Evolutionary conservation across 1,140 invertebrate genomes (phyloP).

Genomic region (Coelopa frigida): DNA sequence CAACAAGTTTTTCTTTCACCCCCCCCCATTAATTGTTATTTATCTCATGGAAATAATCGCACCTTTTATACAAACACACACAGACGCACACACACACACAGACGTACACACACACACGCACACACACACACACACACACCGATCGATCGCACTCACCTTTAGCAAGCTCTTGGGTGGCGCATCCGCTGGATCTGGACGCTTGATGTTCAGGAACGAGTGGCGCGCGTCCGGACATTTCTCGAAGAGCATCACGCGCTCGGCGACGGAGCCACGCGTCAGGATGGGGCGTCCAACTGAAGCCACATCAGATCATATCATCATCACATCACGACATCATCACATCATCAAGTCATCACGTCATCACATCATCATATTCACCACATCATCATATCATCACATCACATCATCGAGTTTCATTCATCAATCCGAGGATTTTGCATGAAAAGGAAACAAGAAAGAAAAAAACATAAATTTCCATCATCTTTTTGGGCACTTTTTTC

Average conservation of each 20-base stretch:
- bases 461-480: constrained; percentile 1
- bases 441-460: constrained; percentile 4
- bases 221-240: constrained; percentile 73
- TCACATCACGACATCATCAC: too few species aligned
- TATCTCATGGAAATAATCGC: background rate
- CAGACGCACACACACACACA: too few species aligned
- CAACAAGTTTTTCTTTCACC: too few species aligned
- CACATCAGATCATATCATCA: too few species aligned
- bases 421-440: too few species aligned
- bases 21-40: too few species aligned
- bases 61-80: constrained; percentile 1
- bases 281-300: constrained; percentile 72
- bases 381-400: too few species aligned
- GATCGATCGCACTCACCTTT: constrained; percentile 25
- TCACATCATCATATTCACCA: too few species aligned
- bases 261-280: constrained; percentile 81
- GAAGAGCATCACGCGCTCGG: constrained; percentile 84
- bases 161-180: constrained; percentile 32
- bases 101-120: too few species aligned
- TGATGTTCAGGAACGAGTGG: constrained; percentile 36
- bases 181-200: constrained; percentile 29
- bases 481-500: constrained; percentile 11
- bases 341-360: too few species aligned
- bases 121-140: too few species aligned
- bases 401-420: too few species aligned